Percentiles rank a stretch among this genome's conserved stretches.
Evolutionary conservation across 2,113 vertebrate species (phyloP).

Genomic region (Pterocles gutturalis): DNA sequence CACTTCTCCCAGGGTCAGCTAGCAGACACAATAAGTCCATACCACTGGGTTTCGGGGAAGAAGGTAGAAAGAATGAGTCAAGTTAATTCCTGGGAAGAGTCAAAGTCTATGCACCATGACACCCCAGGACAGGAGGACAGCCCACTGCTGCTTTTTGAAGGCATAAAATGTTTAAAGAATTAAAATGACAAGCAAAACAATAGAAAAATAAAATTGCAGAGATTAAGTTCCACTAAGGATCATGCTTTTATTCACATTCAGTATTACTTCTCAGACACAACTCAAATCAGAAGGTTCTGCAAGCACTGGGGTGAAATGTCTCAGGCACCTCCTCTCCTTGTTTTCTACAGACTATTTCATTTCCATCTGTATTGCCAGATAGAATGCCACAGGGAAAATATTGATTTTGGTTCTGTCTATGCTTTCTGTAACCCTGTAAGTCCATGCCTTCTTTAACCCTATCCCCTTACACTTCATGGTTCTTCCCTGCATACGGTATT

Average conservation of each 20-base stretch:
- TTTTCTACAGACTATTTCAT: neutral
- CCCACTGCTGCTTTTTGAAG: neutral
- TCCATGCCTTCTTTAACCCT: neutral
- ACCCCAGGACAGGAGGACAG: neutral
- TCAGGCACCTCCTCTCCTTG: neutral
- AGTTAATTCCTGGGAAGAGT: neutral
- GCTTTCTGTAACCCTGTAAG: neutral
- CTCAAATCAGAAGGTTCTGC: neutral
- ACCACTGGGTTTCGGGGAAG: neutral
- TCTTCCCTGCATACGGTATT: neutral
- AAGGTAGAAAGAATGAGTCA: neutral
- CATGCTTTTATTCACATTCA: neutral
- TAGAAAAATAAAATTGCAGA: neutral
- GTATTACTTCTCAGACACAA: neutral
- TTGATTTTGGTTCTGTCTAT: neutral
- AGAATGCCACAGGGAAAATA: neutral
- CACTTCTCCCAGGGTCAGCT: neutral
- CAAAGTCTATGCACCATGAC: neutral
- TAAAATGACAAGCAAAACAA: neutral
- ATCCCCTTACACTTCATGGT: neutral
- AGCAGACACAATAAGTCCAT: neutral
- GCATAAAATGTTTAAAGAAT: neutral
- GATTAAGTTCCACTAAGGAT: neutral
- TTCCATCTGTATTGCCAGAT: neutral
- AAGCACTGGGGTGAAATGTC: neutral